Evolutionary conservation across 2,888 invertebrate genomes (phyloP).

Genomic region (Polymixis lichenea): DNA sequence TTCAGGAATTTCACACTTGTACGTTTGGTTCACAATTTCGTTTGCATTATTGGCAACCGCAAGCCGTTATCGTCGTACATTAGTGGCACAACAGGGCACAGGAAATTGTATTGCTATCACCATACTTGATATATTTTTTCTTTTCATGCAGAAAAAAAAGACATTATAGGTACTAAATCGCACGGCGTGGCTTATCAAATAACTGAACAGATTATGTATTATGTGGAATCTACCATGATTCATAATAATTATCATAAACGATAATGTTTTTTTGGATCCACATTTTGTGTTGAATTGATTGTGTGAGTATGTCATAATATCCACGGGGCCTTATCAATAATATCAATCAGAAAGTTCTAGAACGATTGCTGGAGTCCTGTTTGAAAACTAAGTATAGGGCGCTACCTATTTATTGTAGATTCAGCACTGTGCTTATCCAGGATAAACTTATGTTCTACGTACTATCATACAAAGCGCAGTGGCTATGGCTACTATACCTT

Average conservation of each 20-base stretch:
- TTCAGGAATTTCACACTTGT: conserved; percentile 23
- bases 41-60: not conserved
- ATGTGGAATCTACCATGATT: conserved; percentile 15
- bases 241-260: not conserved
- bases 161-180: not conserved
- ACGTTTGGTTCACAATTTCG: conserved; percentile 5
- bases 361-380: not conserved
- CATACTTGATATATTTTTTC: conserved; percentile 12
- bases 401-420: not conserved
- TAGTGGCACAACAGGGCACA: conserved; percentile 8
- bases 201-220: conserved; percentile 1
- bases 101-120: conserved; percentile 44
- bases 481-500: not conserved
- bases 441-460: not conserved
- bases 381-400: not conserved
- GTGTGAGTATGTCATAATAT: not conserved
- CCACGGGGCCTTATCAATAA: not conserved
- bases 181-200: not conserved
- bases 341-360: not conserved
- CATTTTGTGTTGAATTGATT: not conserved
- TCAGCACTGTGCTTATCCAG: not conserved
- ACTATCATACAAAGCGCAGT: not conserved
- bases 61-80: conserved; percentile 9
- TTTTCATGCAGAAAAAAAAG: conserved; percentile 8
- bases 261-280: not conserved